Evolutionary conservation across 2,888 invertebrate species (phyloP).

Genomic region (Dastarcus helophoroides): DNA sequence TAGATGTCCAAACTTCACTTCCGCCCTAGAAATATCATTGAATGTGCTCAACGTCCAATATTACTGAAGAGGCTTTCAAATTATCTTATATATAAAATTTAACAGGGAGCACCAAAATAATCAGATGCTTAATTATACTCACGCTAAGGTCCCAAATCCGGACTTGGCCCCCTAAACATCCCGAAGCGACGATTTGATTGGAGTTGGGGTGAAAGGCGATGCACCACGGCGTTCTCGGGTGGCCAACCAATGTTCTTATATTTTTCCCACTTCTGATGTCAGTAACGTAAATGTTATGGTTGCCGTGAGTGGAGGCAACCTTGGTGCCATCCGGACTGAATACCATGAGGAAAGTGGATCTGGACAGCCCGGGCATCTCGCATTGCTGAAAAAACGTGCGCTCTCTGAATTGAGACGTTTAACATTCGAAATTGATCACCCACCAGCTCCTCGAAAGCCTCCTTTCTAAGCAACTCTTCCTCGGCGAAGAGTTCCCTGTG

Average conservation of each 20-base stretch:
- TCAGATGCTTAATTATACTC: conserved; percentile 25
- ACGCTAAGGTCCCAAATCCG: conserved; percentile 78
- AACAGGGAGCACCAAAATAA: no score
- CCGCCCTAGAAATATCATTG: conserved; percentile 59
- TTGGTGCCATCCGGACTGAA: conserved; percentile 79
- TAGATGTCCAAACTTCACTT: conserved; percentile 71
- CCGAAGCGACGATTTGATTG: conserved; percentile 74
- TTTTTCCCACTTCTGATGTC: conserved; percentile 69
- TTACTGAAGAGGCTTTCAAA: no score
- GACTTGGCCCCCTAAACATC: conserved; percentile 81
- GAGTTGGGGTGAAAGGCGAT: conserved; percentile 79
- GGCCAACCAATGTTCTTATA: conserved; percentile 64
- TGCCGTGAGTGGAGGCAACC: conserved; percentile 81
- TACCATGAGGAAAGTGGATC: conserved; percentile 76
- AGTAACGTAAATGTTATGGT: conserved; percentile 78
- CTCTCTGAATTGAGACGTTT: background rate
- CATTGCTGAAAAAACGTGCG: conserved; percentile 33
- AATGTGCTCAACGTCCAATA: no score
- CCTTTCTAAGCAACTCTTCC: conserved; percentile 23
- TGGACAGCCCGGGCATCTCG: conserved; percentile 60
- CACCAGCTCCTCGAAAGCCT: conserved; percentile 24
- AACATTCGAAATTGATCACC: conserved; percentile 2
- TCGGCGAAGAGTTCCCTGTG: conserved; percentile 24
- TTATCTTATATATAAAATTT: no score
- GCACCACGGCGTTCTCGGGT: conserved; percentile 85